Conservation (phyloP, 2,113 vertebrate genomes). For the Saccopteryx bilineata region DNA sequence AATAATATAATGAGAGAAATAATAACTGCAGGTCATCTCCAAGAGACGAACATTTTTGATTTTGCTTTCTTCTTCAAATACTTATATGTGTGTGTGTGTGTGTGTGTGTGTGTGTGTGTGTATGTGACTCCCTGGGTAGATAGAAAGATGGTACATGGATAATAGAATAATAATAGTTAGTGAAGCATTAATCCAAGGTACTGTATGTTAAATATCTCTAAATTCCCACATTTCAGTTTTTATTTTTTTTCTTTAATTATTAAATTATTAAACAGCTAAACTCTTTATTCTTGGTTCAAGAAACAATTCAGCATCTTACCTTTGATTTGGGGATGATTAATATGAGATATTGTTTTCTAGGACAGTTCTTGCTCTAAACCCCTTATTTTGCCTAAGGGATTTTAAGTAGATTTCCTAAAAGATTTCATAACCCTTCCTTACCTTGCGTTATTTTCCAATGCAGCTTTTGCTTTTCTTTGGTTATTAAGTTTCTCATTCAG, state of each 20-base stretch:
- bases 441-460: background rate
- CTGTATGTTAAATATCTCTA: background rate
- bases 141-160: background rate
- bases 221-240: background rate
- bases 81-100: too few relatives aligned
- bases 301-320: background rate
- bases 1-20: conserved; percentile 6
- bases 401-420: background rate
- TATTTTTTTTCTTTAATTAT: background rate
- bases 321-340: background rate
- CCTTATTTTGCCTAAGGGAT: background rate
- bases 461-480: background rate
- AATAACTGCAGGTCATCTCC: background rate
- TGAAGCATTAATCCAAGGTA: background rate
- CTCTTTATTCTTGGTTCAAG: background rate
- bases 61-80: background rate
- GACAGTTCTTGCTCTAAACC: background rate
- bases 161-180: background rate
- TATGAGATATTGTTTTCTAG: background rate
- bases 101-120: too few relatives aligned
- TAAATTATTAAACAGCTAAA: background rate
- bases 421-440: background rate
- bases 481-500: background rate
- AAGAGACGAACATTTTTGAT: background rate
- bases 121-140: background rate